phyloP scores from a whole-genome alignment of 2,113 vertebrate species.

The Lamprotornis superbus region DNA sequence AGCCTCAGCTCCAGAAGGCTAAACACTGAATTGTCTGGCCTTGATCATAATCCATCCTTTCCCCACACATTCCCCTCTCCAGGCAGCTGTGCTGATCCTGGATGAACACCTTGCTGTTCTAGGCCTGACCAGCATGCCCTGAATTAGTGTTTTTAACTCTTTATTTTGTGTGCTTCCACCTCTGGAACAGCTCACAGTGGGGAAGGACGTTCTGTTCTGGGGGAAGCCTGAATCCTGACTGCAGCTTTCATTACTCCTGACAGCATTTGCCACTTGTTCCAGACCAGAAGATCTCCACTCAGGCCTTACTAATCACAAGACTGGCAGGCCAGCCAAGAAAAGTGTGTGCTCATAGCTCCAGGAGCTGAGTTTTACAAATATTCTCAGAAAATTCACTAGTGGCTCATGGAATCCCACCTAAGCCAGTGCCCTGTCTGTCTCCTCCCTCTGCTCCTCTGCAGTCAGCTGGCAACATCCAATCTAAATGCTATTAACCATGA shows the following conservation, averaged over 20 bases:
- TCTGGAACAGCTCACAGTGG: background rate
- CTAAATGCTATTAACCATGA: background rate
- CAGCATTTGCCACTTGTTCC: background rate
- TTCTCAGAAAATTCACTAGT: background rate
- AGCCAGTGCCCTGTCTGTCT: background rate
- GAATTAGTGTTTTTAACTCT: background rate
- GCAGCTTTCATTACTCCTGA: background rate
- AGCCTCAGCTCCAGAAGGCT: background rate
- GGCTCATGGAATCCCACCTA: background rate
- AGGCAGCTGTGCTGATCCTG: background rate
- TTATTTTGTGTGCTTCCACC: background rate
- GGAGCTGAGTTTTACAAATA: background rate
- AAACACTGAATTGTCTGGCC: background rate
- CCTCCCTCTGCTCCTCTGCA: background rate
- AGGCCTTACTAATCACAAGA: background rate
- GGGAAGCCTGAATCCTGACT: background rate
- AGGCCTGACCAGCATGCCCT: background rate
- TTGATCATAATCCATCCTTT: background rate
- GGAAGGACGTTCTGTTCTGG: background rate
- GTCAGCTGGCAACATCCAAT: background rate
- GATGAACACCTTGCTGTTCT: background rate
- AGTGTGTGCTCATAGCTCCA: background rate
- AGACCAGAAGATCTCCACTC: background rate
- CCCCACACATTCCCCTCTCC: too few species aligned
- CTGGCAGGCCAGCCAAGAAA: background rate